Conservation (phyloP, 2,888 invertebrate species). For the Drosophila sordidula region DNA sequence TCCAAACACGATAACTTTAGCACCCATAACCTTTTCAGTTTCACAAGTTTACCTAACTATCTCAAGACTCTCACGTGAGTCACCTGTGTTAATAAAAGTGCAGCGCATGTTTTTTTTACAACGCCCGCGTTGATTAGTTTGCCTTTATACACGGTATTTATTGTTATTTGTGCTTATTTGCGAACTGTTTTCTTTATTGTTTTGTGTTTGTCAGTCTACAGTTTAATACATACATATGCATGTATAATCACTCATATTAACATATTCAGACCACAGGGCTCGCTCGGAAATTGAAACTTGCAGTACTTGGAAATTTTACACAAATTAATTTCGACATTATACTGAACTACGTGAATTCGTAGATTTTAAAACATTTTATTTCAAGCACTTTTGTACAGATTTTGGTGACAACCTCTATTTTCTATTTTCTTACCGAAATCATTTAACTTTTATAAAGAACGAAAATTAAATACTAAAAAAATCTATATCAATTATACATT, state of each 20-base stretch:
- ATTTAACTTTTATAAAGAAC: neutral
- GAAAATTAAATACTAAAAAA: too few species aligned
- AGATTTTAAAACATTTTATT: too few species aligned
- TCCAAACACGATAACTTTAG: too few species aligned
- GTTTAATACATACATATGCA: neutral
- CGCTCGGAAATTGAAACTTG: neutral
- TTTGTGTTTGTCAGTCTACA: slow-evolving; percentile 28
- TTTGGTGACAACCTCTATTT: neutral
- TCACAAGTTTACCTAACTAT: slow-evolving; percentile 1
- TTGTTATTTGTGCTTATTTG: slow-evolving; percentile 13
- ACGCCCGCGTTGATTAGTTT: slow-evolving; percentile 21
- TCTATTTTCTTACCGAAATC: too few species aligned
- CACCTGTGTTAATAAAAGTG: slow-evolving; percentile 21
- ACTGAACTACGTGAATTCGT: too few species aligned
- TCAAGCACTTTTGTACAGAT: neutral
- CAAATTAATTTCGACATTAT: too few species aligned
- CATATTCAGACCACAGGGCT: neutral
- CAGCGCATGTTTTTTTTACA: slow-evolving; percentile 5
- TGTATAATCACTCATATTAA: neutral
- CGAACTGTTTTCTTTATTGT: slow-evolving; percentile 12
- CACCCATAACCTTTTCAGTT: neutral
- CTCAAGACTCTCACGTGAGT: slow-evolving; percentile 25
- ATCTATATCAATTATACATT: too few species aligned
- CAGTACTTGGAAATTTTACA: neutral
- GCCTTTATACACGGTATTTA: slow-evolving; percentile 10